Base-by-base conservation (phyloP, 2,797 vertebrate genomes). In the Vireo griseus region DNA sequence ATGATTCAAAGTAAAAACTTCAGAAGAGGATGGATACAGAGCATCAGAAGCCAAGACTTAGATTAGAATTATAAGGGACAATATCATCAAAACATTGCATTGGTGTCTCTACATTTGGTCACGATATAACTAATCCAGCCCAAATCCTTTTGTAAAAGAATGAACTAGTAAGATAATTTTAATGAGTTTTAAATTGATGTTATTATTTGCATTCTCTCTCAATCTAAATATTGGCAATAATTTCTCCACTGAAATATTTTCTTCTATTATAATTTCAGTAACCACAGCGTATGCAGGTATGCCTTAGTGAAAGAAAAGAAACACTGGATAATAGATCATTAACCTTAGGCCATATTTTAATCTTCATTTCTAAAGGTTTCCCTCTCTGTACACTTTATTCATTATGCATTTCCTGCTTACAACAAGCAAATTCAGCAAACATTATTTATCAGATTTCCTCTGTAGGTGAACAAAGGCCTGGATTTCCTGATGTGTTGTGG, bases 391-490 rank as follows among this genome's bases (percentile, higher is more conserved):
- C 52, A 35, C 65, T 95, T 95, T 91, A 80, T 83, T 92, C 82
- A 91, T 92, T 89, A 89, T 42, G 83, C 52, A 79, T 81, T 89
- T 67, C 55, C 66, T 6, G 17, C 82, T 92, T 92, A 86, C 85
- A 95, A 80, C 19, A 77, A 92, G 77, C 57, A 69, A 84, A 94
- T 93, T 92, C 90, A 97, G 94, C 88, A 92, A 94, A 92, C 59
- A 54, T 86, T 96, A 74, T 90, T 94, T 95, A 92, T 95, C 93
- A 28, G 74, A 40, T 47, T 51, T 81, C 51, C 35, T 94, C 61
- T 92, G 61, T 50, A 82, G 90, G 79, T 9, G 35, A 93, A 90
- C 11, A 50, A 69, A 24, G 74, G 69, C 57, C 61, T 71, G 66
- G 5, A 6, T 61, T 94, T 95, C 85, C 79, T 74, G 77, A 73